A percentile compares a stretch with the other conserved stretches of the same genome.
These are phyloP conservation scores for Anaspis maculata DNA, from an alignment of 2,888 invertebrate species.

Conservation along the genomic window DNA sequence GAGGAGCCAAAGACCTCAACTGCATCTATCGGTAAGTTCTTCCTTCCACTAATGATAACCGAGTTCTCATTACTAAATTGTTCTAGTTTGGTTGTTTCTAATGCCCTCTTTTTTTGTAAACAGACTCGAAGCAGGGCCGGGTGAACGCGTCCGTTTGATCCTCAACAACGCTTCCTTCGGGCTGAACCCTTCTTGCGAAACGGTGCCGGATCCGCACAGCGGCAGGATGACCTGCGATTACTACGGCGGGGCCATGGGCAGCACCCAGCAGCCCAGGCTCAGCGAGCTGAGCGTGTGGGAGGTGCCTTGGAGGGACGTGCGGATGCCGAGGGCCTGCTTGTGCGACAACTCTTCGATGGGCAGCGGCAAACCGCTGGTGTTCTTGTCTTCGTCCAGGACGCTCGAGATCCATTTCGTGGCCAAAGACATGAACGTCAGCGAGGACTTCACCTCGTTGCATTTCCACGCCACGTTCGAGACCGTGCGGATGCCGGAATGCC, in stretches of 20 bases:
- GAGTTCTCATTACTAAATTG: no score
- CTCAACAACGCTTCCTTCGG: conserved; percentile 69
- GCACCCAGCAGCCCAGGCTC: conserved; percentile 38
- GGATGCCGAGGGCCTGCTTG: conserved; percentile 66
- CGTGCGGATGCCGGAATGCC: conserved; percentile 55
- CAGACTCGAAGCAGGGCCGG: conserved; percentile 38
- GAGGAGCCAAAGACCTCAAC: conserved; percentile 67
- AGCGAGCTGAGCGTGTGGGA: conserved; percentile 56
- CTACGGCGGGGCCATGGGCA: no score
- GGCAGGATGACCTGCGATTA: conserved; percentile 54
- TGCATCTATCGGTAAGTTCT: conserved; percentile 72
- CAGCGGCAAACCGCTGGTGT: conserved; percentile 53
- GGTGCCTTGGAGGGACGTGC: conserved; percentile 62
- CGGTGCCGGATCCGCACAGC: conserved; percentile 64
- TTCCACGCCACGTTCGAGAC: conserved; percentile 68
- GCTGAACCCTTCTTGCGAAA: conserved; percentile 54
- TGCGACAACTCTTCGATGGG: conserved; percentile 64
- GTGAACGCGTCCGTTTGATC: conserved; percentile 58
- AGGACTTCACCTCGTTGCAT: conserved; percentile 74
- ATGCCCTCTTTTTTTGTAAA: no score
- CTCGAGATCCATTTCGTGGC: conserved; percentile 72
- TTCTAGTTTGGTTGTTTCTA: conserved; percentile 4
- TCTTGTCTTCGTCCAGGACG: conserved; percentile 57
- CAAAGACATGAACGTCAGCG: conserved; percentile 62
- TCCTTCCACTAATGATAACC: conserved; percentile 51